These are phyloP conservation scores for Cydia pomonella DNA, from an alignment of 1,140 invertebrate genomes.

Conservation along the genomic window DNA sequence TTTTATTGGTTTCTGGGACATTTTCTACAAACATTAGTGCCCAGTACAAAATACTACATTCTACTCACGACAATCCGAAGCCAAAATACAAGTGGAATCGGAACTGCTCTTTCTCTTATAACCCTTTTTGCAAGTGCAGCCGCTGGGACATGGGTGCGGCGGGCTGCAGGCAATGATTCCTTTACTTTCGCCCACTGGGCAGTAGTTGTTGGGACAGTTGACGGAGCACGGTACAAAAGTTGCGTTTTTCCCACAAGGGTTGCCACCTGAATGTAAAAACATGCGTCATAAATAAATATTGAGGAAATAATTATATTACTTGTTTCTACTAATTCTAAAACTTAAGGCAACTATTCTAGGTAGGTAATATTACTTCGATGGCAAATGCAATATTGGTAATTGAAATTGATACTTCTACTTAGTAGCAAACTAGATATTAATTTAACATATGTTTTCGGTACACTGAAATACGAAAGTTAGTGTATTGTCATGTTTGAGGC, in stretches of 20 bases:
- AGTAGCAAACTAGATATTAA: too few relatives aligned
- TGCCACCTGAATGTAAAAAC: neutral
- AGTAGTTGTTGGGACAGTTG: conserved; percentile 51
- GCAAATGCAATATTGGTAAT: too few relatives aligned
- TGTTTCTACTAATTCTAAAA: too few relatives aligned
- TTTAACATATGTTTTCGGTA: too few relatives aligned
- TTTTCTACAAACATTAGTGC: neutral
- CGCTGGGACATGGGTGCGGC: conserved; percentile 47
- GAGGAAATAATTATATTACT: too few relatives aligned
- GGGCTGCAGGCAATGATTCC: conserved; percentile 45
- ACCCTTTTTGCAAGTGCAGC: conserved; percentile 49
- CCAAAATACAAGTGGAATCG: conserved; percentile 48
- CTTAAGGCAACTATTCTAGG: too few relatives aligned
- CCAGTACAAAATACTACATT: neutral
- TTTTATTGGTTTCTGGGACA: conserved; percentile 37
- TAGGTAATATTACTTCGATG: too few relatives aligned
- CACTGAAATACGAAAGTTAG: too few relatives aligned
- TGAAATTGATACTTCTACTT: too few relatives aligned
- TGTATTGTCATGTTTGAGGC: too few relatives aligned
- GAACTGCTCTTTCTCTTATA: conserved; percentile 45
- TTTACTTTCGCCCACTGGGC: conserved; percentile 47
- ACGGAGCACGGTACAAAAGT: conserved; percentile 48
- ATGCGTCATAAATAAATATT: neutral
- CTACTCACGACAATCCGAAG: conserved; percentile 58
- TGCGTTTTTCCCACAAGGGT: conserved; percentile 45